Base-by-base conservation (phyloP, 2,113 vertebrate genomes). In the Epinephelus moara region DNA sequence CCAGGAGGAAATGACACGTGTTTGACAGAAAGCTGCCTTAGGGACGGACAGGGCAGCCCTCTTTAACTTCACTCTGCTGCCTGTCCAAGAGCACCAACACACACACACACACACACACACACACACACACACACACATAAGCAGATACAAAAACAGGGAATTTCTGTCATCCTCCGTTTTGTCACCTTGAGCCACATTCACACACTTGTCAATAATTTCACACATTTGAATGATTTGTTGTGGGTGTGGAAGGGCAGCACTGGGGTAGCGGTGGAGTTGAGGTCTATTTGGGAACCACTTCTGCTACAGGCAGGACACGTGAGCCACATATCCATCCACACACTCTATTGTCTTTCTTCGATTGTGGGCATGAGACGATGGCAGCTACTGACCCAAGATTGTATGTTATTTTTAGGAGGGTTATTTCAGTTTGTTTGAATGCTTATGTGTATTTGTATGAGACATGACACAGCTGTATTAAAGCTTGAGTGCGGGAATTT, bases 11-110 rank as follows among this genome's bases (percentile, higher is more conserved):
- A 63, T 85, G 82, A 87, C 79, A 80, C 47, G 47, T 78, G 66
- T 86, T 82, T 90, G 88, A 90, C 85, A 84, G 88, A 80, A 81
- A 78, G 71, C 47, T 15, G 52, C 85, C 68, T 27, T 3, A 14
- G 82, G 79, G 72, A 85, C 25, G 37, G 49, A 83, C 74, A 74
- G 76, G 64, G 63, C 85, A 72, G 70, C 59, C 69, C 53, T 67
- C 62, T 88, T 85, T 72, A 76, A 72, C 80, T 62, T 50, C 2
- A 13, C 74, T 74, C 75, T 61, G 68, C 68, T 75, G 57, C 75
- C 78, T 82, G 50, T 82, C 81, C 47, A 57, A 70, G 14, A 70
- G 50, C 67, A 64, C 55, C 8, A 14, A 5, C 61, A 18, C 66
- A 62, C 70, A 72, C 60, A 45, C 70, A 68, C 59, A 81, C 72